Evolutionary conservation across 2,797 vertebrate genomes (phyloP), one percentile per base, ranked within the genome.

Genomic region (Mormyrops attenuatus): DNA sequence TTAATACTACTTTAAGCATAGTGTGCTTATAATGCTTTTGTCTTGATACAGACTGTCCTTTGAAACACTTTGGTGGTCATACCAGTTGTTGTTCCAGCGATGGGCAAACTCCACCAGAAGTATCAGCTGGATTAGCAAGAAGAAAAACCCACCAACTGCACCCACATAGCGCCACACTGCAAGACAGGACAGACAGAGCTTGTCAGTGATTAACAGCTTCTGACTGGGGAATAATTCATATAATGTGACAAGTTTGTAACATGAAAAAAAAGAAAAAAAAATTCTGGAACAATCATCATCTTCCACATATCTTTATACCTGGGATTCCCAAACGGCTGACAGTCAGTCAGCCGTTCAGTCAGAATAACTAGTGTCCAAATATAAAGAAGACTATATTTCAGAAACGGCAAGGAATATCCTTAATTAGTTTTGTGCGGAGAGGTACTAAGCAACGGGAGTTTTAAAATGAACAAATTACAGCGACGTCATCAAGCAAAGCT

Each of bases 51-150:
- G 15, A 82, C 3, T 22, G 15, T 82, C 6, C 38, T 47, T 47
- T 6, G 34, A 41, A 17, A 82, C 77, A 80, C 34, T 80, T 7
- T 44, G 20, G 15, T 9, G 38, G 87, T 53, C 97, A 92, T 95
- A 99, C 99, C 99, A 99, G 94, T 99, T 99, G 95, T 98, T 98
- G 95, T 99, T 99, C 99, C 98, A 99, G 91, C 98, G 97, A 93
- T 99, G 98, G 5, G 99, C 97, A 47, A 99, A 99, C 93, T 99
- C 97, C 94, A 99, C 97, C 89, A 99, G 94, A 89, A 99, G 93
- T 93, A 97, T 95, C 88, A 99, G 97, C 92, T 99, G 99, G 94
- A 99, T 98, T 86, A 96, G 90, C 88, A 99, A 96, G 92, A 99
- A 99, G 30, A 97, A 0, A 91, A 96, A 96, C 0, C 96, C 97